A percentile compares a stretch with the other conserved stretches of the same genome.
phyloP scores from a whole-genome alignment of 2,113 vertebrate genomes.

The Rissa tridactyla region DNA sequence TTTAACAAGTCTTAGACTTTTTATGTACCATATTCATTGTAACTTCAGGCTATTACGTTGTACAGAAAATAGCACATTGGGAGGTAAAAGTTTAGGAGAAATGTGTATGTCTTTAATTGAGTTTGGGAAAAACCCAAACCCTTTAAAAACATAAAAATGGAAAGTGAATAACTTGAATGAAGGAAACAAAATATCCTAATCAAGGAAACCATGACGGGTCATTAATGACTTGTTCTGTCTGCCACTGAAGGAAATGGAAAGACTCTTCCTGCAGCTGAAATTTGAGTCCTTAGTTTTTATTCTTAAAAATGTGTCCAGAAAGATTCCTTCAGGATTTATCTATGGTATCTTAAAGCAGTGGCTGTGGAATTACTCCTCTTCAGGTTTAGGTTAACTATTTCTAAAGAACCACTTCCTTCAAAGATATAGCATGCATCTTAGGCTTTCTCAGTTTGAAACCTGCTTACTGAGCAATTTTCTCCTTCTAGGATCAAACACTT shows the following conservation, averaged over 20 bases:
- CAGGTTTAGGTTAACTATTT: neutral
- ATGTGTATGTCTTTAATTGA: neutral
- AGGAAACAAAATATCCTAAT: neutral
- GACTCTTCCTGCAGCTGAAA: neutral
- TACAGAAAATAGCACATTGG: neutral
- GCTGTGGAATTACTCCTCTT: neutral
- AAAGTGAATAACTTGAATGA: neutral
- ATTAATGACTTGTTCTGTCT: neutral
- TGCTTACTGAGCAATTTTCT: neutral
- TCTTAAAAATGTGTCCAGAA: neutral
- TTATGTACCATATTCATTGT: neutral
- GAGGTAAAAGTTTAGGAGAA: neutral
- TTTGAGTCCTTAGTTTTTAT: neutral
- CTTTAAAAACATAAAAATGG: neutral
- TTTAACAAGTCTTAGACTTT: neutral
- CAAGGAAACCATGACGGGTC: neutral
- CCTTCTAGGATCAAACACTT: constrained; percentile 90
- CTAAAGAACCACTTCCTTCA: neutral
- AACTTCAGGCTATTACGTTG: neutral
- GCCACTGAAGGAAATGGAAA: neutral
- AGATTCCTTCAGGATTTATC: neutral
- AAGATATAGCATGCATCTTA: neutral
- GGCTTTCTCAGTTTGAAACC: neutral
- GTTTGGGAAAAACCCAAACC: neutral
- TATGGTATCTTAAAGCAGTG: neutral